A percentile compares a stretch with the other conserved stretches of the same genome.
These are phyloP conservation scores for Tapirus indicus DNA, from an alignment of 2,797 vertebrate genomes.

Conservation along the genomic window DNA sequence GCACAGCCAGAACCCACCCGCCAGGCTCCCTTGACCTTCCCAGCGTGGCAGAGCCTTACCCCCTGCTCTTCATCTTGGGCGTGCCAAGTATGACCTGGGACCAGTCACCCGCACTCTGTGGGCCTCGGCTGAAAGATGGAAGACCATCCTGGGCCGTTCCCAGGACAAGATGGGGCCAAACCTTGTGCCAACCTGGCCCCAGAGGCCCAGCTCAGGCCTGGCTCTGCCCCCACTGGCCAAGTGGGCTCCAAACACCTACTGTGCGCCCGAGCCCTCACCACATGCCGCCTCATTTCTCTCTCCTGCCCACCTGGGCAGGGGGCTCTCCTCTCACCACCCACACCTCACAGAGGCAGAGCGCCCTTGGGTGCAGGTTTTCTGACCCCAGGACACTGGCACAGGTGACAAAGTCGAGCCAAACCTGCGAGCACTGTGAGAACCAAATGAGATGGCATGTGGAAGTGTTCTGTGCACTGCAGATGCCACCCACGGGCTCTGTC, in stretches of 20 bases:
- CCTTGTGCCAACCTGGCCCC: neutral
- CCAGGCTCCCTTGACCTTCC: neutral
- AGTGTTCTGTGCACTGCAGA: neutral
- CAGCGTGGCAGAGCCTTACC: neutral
- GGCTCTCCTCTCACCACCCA: neutral
- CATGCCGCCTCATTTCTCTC: accelerated
- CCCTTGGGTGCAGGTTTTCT: neutral
- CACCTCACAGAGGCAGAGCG: accelerated
- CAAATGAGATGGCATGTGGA: accelerated
- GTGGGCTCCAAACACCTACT: neutral
- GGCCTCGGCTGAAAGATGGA: neutral
- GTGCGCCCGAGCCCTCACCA: neutral
- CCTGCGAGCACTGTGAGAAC: accelerated
- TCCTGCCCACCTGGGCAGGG: neutral
- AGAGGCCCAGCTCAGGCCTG: neutral
- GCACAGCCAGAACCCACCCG: neutral
- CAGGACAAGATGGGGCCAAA: neutral
- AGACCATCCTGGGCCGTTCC: neutral
- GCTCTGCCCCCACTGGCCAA: neutral
- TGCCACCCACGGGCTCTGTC: neutral
- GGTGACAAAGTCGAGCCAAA: too few relatives aligned
- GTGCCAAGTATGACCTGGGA: neutral
- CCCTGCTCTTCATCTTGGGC: neutral
- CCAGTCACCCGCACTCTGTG: neutral
- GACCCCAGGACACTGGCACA: neutral